phyloP scores from a whole-genome alignment of 2,797 vertebrate genomes.

The Myripristis jacobus region DNA sequence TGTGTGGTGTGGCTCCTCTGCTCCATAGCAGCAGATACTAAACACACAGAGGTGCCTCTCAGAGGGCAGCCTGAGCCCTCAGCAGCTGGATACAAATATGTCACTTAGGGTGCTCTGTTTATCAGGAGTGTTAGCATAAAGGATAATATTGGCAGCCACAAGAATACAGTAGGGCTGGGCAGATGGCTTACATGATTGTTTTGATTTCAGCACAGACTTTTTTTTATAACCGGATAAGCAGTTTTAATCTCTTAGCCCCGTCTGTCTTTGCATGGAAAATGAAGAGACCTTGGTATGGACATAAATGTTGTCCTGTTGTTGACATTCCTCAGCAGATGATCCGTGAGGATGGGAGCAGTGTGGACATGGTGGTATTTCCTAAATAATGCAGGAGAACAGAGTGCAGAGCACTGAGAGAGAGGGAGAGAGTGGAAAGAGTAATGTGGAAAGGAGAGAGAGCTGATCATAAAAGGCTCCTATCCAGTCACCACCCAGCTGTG shows the following conservation, averaged over 20 bases:
- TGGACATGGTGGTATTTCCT: constrained; percentile 65
- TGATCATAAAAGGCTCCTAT: constrained; percentile 52
- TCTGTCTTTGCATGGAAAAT: constrained; percentile 16
- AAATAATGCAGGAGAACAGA: constrained; percentile 76
- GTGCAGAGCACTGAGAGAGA: constrained; percentile 45
- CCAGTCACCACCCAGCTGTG: constrained; percentile 53
- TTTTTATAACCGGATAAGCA: neutral
- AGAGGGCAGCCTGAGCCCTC: neutral
- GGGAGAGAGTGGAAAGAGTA: constrained; percentile 25
- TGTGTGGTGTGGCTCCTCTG: neutral
- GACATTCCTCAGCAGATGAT: constrained; percentile 44
- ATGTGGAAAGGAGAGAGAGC: constrained; percentile 31
- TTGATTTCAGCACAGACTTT: neutral
- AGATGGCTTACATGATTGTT: neutral
- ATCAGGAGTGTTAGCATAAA: neutral
- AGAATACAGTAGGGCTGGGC: neutral
- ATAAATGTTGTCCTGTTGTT: constrained; percentile 34
- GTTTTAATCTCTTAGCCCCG: constrained; percentile 2
- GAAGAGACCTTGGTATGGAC: neutral
- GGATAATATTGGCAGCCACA: neutral
- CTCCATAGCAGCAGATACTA: neutral
- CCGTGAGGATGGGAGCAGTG: constrained; percentile 37
- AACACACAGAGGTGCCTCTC: constrained; percentile 6
- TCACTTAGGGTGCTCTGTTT: neutral
- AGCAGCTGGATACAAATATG: neutral